A percentile compares a stretch with the other conserved stretches of the same genome.
Evolutionary conservation across 1,140 invertebrate genomes (phyloP).

Genomic region (Drosophila yakuba): DNA sequence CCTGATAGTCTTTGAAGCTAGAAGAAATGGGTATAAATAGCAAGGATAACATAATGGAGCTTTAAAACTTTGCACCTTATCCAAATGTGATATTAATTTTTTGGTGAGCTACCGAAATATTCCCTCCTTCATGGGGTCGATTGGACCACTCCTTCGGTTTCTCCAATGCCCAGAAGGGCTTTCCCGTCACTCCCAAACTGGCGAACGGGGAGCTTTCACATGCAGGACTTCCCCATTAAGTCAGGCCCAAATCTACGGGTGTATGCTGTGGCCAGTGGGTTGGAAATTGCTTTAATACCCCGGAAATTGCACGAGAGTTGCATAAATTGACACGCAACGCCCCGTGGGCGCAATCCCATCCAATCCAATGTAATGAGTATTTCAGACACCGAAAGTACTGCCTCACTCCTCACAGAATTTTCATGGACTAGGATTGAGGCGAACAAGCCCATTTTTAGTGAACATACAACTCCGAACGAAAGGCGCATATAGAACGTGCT

Average conservation of each 20-base stretch:
- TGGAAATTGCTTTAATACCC: constrained; percentile 82
- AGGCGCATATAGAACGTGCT: not conserved
- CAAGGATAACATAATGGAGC: no score
- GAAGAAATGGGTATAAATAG: no score
- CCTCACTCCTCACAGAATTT: not conserved
- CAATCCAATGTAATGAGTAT: constrained; percentile 63
- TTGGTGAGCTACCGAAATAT: constrained; percentile 5
- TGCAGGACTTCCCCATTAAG: constrained; percentile 73
- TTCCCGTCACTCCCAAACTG: constrained; percentile 54
- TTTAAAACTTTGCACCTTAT: not conserved
- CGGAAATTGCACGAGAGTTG: constrained; percentile 82
- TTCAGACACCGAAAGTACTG: constrained; percentile 59
- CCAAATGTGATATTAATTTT: constrained; percentile 31
- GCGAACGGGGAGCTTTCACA: constrained; percentile 44
- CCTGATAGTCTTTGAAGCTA: no score
- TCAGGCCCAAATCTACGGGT: constrained; percentile 49
- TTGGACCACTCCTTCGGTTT: constrained; percentile 27
- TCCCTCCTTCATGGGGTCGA: constrained; percentile 3
- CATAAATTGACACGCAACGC: constrained; percentile 81
- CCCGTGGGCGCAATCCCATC: constrained; percentile 71
- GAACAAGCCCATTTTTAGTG: not conserved
- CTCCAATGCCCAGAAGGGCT: constrained; percentile 62
- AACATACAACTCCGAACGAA: constrained; percentile 10
- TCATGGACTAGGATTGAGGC: constrained; percentile 19
- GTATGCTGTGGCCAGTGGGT: constrained; percentile 46